A percentile compares a stretch with the other conserved stretches of the same genome.
Evolutionary conservation across 2,888 invertebrate genomes (phyloP).

Genomic region (Synanthedon formicaeformis): DNA sequence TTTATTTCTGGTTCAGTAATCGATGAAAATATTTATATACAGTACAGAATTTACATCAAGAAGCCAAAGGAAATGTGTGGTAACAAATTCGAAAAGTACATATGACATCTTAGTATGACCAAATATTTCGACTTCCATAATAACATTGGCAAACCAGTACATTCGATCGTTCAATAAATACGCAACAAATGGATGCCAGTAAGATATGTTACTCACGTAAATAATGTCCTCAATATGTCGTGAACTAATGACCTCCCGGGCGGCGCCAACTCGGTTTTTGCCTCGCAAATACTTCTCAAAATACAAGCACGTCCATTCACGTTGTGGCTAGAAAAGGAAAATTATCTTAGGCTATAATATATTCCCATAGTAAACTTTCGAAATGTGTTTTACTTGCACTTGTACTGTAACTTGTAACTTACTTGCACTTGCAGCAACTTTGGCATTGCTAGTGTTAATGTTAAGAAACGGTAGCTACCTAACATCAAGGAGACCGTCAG

Average conservation of each 20-base stretch:
- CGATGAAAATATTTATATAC: too few species aligned
- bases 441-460: too few species aligned
- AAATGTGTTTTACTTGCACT: too few species aligned
- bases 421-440: too few species aligned
- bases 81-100: neutral
- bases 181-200: constrained; percentile 2
- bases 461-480: too few species aligned
- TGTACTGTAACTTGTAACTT: too few species aligned
- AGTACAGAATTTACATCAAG: too few species aligned
- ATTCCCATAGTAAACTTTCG: too few species aligned
- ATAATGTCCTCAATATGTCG: constrained; percentile 73
- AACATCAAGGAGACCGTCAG: too few species aligned
- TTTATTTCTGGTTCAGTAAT: too few species aligned
- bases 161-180: neutral
- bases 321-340: constrained; percentile 62
- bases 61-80: too few species aligned
- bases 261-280: constrained; percentile 64
- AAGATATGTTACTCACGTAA: constrained; percentile 60
- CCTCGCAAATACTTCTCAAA: constrained; percentile 77
- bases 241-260: constrained; percentile 75
- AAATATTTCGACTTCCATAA: constrained; percentile 1
- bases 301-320: constrained; percentile 75
- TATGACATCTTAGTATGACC: constrained; percentile 3
- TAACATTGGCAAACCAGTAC: neutral
- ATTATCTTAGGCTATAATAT: too few species aligned